Base-by-base conservation (phyloP, 2,888 invertebrate species). In the Xestia xanthographa region DNA sequence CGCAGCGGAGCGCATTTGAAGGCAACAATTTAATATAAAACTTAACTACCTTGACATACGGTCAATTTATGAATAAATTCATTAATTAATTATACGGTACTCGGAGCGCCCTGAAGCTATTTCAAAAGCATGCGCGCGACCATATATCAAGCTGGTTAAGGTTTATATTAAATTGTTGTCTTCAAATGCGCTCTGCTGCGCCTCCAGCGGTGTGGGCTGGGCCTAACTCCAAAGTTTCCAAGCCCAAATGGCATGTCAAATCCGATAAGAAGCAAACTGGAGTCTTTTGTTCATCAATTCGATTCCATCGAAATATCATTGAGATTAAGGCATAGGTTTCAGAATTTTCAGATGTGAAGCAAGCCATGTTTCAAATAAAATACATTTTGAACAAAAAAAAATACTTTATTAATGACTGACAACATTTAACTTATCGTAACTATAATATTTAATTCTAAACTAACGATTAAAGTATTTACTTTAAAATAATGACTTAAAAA, bases 371-470 rank as follows among this genome's bases (percentile, higher is more conserved):
- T 22, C 8, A 73, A 83, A 82, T 83, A 48, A 83, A 80, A 72
- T 12, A 20, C 29, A 20, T 62, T 62, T 0, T 34, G 53, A 29
- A 66, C n/a, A 11, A 66, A 41, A 67, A 22, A 48, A 70, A 80
- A 72, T 43, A 50, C 45, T 83, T 84, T 83, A 77, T 70, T 84
- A 50, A 34, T 56, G 8, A 80, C 12, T 12, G 43, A 80, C 48
- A 43, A 72, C n/a, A 65, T 26, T 60, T 12, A 60, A 41, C 41
- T 58, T 68, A 63, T 58, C 20, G 3, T 75, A 60, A 43, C 9
- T 26, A 60, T 41, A 53, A 70, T 12, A 1, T 38, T 20, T 29
- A 22, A 79, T 50, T 26, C 5, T 34, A 43, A 26, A 38, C 14
- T 66, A 58, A 29, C 12, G 14, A 41, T 66, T 48, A 58, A 62